Conservation (phyloP, 2,113 vertebrate genomes). For the Vidua chalybeata region DNA sequence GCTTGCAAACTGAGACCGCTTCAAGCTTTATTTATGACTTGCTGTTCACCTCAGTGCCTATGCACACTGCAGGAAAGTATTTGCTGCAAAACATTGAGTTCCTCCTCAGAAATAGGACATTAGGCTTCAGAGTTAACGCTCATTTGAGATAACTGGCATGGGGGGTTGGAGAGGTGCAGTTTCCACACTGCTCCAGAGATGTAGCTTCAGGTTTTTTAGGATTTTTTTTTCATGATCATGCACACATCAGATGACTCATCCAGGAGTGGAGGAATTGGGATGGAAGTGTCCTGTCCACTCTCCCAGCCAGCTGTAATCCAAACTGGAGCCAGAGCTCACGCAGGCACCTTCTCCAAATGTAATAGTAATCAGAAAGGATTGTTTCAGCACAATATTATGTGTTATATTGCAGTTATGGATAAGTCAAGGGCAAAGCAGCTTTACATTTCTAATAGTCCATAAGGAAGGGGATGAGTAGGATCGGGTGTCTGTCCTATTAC, state of each 20-base stretch:
- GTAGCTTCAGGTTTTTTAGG: neutral
- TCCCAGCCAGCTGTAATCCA: neutral
- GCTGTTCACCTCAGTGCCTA: neutral
- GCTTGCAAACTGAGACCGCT: neutral
- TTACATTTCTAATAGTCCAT: neutral
- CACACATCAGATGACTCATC: neutral
- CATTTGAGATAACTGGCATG: neutral
- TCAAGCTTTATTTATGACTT: neutral
- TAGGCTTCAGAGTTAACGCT: neutral
- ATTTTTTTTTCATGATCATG: neutral
- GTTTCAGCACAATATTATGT: neutral
- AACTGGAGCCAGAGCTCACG: neutral
- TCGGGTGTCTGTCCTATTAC: fast-evolving
- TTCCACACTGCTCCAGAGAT: fast-evolving
- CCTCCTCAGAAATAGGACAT: neutral
- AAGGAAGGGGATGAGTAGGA: neutral
- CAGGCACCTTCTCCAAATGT: neutral
- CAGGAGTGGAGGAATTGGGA: neutral
- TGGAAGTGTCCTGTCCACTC: fast-evolving
- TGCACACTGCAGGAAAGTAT: neutral
- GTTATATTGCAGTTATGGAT: too few relatives aligned
- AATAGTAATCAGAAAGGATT: neutral
- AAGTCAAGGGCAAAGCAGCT: neutral
- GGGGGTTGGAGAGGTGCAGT: too few relatives aligned
- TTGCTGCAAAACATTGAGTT: neutral